Evolutionary conservation across 2,888 invertebrate species (phyloP), one percentile per base, ranked within the genome.

Genomic region (Folsomia manolachei): DNA sequence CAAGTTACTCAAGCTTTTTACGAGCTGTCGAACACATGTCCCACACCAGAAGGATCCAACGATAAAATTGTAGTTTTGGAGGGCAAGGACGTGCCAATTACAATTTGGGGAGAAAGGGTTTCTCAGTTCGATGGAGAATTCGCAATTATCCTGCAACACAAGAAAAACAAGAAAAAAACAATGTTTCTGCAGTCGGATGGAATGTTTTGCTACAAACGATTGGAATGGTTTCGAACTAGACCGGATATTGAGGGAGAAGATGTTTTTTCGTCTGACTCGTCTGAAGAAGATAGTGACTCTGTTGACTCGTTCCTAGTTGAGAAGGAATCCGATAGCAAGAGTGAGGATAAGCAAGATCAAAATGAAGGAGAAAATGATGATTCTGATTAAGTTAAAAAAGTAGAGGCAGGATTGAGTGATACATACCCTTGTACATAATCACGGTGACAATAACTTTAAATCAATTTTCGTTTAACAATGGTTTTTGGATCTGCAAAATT

Each of bases 161-260:
- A 60, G 60, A 21, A 21, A n/a, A 60, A 60, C 23, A 60, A 60
- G n/a, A 19, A n/a, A 7, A n/a, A 21, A 60, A n/a, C n/a, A 7
- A 7, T 9, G 4, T 60, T 60, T 60, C 19, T 21, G 9, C 60
- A 60, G 60, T n/a, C n/a, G n/a, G 60, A 60, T 60, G 60, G 60
- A n/a, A 60, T 60, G n/a, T 60, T 60, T 21, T 60, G 60, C 60
- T 60, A 60, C 23, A 21, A 60, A 60, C 7, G 60, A 19, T 60
- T 60, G 7, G 60, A 60, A 60, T 60, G 60, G 60, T n/a, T 39
- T 9, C 39, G 39, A 39, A 39, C 39, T 4, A 39, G 14, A 14
- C 7, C 4, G 4, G 39, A 39, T 39, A 14, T 39, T 4, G 39
- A 39, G 7, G 39, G 39, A 9, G 39, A 39, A 39, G 39, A 39